Base-by-base conservation (phyloP, 2,888 invertebrate species). In the Heliconius erato region DNA sequence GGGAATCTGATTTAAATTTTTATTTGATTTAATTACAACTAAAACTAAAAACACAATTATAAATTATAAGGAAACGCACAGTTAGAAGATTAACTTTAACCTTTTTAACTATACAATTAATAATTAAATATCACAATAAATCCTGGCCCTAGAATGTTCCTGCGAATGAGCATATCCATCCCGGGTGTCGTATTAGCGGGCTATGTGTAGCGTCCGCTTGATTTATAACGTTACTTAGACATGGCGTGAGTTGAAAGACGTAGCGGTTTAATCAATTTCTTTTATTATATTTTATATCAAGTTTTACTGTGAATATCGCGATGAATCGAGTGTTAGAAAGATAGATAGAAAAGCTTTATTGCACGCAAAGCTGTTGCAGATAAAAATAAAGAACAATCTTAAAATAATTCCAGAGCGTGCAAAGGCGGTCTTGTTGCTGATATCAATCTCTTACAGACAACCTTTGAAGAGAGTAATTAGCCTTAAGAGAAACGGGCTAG, bases 131-230 rank as follows among this genome's bases (percentile, higher is more conserved):
- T 78, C 71, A 78, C 71, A 78, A 78, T 81, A 81, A 81, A 81
- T 81, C 63, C 78, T 28, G 26, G 26, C 44, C 12, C 65, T 32
- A 65, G 77, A 72, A 71, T 76, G 82, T 72, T 77, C 79, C 74
- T 40, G 68, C 76, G 76, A 86, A 85, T 84, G 85, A 86, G 85
- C 84, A 87, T 88, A 87, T 87, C 87, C 85, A 86, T 88, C 86
- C 79, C 83, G 84, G 81, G 84, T 81, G 86, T 85, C 87, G 88
- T 88, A 89, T 90, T 89, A 90, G 86, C 82, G 81, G 86, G 85
- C 87, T 88, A 88, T 88, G 88, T 87, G 86, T 87, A 80, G 84
- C 84, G 80, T 85, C 86, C 80, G 63, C 80, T 85, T 88, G 88
- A 89, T 89, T 89, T 88, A 90, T 87, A 85, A 85, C 84, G 85